Evolutionary conservation across 1,140 invertebrate species (phyloP), one percentile per base, ranked within the genome.

Genomic region (Solen grandis): DNA sequence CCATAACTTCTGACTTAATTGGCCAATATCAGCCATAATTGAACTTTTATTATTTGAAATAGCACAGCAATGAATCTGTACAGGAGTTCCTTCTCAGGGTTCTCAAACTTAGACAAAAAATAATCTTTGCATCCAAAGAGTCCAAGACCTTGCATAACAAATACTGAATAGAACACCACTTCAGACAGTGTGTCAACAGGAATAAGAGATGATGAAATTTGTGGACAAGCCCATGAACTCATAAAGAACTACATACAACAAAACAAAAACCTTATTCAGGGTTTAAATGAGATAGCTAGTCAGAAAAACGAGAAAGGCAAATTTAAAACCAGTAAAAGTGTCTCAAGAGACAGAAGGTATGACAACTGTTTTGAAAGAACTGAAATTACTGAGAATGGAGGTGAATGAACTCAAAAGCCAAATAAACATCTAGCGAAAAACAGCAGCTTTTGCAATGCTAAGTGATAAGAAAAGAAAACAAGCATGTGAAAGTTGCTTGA

Each of bases 351-450:
- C 5, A 63, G 60, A 8, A 29, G 27, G 22, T 29, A 13, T 31
- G 31, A 8, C 60, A 63, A 29, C 16, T 13, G 8, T 63, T 14
- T 22, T 63, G 60, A 63, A 63, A 29, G 60, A 63, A 63, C 10
- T 63, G 13, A 63, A 63, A 36, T 14, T 33, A 8, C 36, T 63
- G 29, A 14, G 60, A 29, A 29, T 63, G 22, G 60, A 63, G 29
- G 60, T 63, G 22, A 63, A 63, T 33, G 60, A 63, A 36, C 60
- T 63, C 5, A 63, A 33, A 63, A n/a, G n/a, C n/a, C n/a, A n/a
- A n/a, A n/a, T n/a, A n/a, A n/a, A n/a, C n/a, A n/a, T n/a, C n/a
- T n/a, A n/a, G n/a, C n/a, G n/a, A n/a, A n/a, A n/a, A n/a, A n/a
- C n/a, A n/a, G n/a, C n/a, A n/a, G n/a, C n/a, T n/a, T n/a, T n/a